Evolutionary conservation across 2,888 invertebrate species (phyloP), one percentile per base, ranked within the genome.

Genomic region (Cephus rjabovi): DNA sequence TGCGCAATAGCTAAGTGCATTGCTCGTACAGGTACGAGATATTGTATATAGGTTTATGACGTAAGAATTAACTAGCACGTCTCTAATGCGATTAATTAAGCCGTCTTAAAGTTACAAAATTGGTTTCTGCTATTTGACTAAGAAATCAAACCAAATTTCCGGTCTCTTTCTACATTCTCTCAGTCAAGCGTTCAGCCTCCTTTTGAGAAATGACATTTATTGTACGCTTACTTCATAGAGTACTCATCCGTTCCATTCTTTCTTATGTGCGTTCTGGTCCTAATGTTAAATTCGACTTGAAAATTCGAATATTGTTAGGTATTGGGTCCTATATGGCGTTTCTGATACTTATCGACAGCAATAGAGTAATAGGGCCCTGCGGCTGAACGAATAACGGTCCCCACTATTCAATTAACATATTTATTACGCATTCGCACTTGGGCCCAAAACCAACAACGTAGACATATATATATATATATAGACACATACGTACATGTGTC

Each of bases 371-470:
- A 71, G 15, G 11, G 74, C 74, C 74, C 37, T 23, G 74, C 74
- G 74, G 74, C 31, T 35, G n/a, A 30, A 12, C 34, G 37, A 34
- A 74, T 86, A 86, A 86, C 86, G 86, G 87, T 87, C 78, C 79
- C 33, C 31, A 75, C 82, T 83, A 81, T 83, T 82, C 81, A 81
- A 86, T 87, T 87, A 84, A 86, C 85, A 87, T 87, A 85, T 84
- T 87, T 84, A 85, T 81, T 81, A 73, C 56, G 77, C 37, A 34
- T 34, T 35, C 30, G 34, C 34, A 74, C 34, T 34, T n/a, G 74
- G 56, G 23, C 2, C 56, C 23, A 23, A 56, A 56, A 9, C 56
- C 23, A 56, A 6, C 56, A 9, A 56, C 3, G 4, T 4, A 40
- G 4, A 4, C 4, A 40, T 15, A 40, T 15, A 40, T 34, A 35